Percentiles rank a stretch among this genome's conserved stretches.
phyloP scores from a whole-genome alignment of 1,140 invertebrate genomes.

The Caenorhabditis elegans region DNA sequence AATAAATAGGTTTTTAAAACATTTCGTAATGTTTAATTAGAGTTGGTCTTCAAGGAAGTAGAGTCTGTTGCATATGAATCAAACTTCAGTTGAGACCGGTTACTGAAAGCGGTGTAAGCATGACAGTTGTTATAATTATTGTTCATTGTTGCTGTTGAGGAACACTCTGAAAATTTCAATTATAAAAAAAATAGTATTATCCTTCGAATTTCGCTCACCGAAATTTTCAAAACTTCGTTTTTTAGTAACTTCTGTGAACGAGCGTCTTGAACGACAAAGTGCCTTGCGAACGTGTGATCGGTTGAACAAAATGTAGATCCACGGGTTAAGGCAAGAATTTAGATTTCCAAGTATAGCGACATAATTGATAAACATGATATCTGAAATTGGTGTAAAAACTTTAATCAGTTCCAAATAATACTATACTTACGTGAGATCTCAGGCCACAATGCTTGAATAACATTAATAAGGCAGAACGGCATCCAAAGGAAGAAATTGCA shows the following conservation, averaged over 20 bases:
- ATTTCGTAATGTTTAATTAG: too few species aligned
- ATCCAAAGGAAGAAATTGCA: constrained; percentile 76
- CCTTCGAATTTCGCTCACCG: not conserved
- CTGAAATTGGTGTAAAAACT: constrained; percentile 67
- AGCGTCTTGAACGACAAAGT: not conserved
- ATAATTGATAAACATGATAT: constrained; percentile 72
- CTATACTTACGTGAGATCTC: constrained; percentile 46
- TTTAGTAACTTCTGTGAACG: not conserved
- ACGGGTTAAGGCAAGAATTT: constrained; percentile 80
- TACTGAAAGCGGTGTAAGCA: too few species aligned
- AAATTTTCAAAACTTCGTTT: constrained; percentile 12
- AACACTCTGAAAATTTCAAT: not conserved
- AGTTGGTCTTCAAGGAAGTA: too few species aligned
- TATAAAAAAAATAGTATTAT: not conserved
- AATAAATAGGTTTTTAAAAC: too few species aligned
- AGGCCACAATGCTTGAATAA: constrained; percentile 62
- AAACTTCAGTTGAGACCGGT: too few species aligned
- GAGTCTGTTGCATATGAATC: too few species aligned
- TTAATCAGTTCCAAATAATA: not conserved
- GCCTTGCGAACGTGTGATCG: constrained; percentile 32
- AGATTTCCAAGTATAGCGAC: constrained; percentile 75
- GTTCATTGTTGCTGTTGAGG: not conserved
- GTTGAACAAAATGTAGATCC: constrained; percentile 78
- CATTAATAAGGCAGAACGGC: constrained; percentile 73
- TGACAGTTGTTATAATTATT: not conserved